Base-by-base conservation (phyloP, 2,797 vertebrate genomes). In the Anomalospiza imberbis region DNA sequence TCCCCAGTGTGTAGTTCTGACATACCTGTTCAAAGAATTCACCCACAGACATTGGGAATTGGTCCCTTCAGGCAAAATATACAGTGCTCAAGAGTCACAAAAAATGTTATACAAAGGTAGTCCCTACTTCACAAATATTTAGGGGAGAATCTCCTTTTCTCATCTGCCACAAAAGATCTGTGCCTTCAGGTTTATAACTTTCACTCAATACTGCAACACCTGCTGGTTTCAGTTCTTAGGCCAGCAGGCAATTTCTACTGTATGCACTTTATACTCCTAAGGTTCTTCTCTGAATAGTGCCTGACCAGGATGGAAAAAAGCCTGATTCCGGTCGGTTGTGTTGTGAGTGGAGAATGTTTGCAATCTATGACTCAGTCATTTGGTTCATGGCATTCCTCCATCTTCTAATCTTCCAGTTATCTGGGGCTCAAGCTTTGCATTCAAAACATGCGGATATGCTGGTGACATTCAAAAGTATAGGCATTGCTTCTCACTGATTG, bases 321-420 rank as follows among this genome's bases (percentile, higher is more conserved):
- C 20, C 50, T 65, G 21, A 45, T 26, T 73, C 32, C 16, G 80
- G 13, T 3, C 3, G 1, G 28, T 62, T 72, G 13, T n/a, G 26
- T 19, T 55, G 36, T 66, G 19, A 20, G 25, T 13, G 19, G 11
- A 73, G 3, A 28, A 32, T 16, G 5, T 15, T 70, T 81, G 21
- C 36, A 81, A n/a, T 31, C 17, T 17, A 28, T 0, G 0, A 63
- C n/a, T 54, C 40, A 55, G 17, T 40, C 4, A 21, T 72, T 78
- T 65, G 20, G 6, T 54, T 50, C 22, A 28, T 1, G 1, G 40
- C 15, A 55, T 73, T 91, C 17, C 61, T 83, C 26, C 15, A 31
- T 28, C 28, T 60, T 76, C 8, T 32, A 53, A 68, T 45, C 5
- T 7, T 13, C 25, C 21, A 29, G 3, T 34, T 76, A 57, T 36